Evolutionary conservation across 2,113 vertebrate species (phyloP).

Genomic region (Phalacrocorax carbo): DNA sequence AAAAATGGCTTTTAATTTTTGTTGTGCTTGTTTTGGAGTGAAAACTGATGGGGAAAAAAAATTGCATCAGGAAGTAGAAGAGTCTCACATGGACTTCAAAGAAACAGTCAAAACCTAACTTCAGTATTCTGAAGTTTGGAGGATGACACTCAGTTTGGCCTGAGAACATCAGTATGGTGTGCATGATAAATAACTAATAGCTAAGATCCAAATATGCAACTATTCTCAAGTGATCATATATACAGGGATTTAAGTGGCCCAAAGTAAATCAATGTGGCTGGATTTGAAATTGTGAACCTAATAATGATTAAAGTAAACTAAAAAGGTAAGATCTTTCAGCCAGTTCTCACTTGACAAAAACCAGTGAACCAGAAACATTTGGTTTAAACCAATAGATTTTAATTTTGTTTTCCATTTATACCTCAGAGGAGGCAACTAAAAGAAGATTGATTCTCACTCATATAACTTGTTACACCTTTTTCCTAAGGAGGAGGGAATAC

Average conservation of each 20-base stretch:
- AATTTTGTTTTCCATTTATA: neutral
- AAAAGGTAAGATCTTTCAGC: neutral
- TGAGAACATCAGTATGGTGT: neutral
- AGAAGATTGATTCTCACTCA: neutral
- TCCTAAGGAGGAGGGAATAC: neutral
- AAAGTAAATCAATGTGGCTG: neutral
- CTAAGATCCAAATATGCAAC: neutral
- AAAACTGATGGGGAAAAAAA: neutral
- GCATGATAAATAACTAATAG: neutral
- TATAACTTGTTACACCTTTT: neutral
- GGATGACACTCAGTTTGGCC: neutral
- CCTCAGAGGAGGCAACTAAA: neutral
- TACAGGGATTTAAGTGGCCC: neutral
- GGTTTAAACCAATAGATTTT: neutral
- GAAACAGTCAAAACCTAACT: neutral
- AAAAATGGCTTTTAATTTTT: neutral
- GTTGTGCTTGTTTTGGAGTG: neutral
- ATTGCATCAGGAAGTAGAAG: neutral
- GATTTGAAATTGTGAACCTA: neutral
- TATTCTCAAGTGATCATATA: neutral
- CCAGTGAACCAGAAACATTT: neutral
- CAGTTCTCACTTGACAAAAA: neutral
- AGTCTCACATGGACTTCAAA: rapidly evolving
- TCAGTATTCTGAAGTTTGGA: neutral
- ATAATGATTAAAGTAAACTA: neutral